Evolutionary conservation across 2,888 invertebrate species (phyloP).

Genomic region (Hypolimnas misippus): DNA sequence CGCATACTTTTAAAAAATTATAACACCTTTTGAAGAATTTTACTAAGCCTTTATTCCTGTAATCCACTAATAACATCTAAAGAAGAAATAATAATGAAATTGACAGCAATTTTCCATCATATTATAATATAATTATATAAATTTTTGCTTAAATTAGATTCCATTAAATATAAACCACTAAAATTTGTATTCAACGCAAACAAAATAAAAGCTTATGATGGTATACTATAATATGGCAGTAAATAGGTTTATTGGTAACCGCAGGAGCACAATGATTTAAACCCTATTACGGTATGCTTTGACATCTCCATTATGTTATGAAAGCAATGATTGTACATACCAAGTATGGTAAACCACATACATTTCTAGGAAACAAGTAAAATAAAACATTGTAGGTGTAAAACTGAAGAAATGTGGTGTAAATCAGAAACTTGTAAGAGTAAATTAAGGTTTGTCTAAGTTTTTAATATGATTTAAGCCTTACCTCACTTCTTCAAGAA

Average conservation of each 20-base stretch:
- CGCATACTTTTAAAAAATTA: too few relatives aligned
- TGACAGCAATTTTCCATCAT: too few relatives aligned
- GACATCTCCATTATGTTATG: not conserved
- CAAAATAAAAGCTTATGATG: not conserved
- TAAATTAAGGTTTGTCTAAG: too few relatives aligned
- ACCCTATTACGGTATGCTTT: slow-evolving; percentile 4
- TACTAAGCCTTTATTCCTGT: too few relatives aligned
- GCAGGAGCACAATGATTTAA: not conserved
- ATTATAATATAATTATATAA: too few relatives aligned
- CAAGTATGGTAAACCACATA: not conserved
- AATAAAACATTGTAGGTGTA: not conserved
- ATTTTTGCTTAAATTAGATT: not conserved
- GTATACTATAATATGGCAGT: not conserved
- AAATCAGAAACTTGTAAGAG: too few relatives aligned
- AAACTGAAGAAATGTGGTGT: too few relatives aligned
- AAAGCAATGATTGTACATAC: not conserved
- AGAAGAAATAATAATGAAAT: too few relatives aligned
- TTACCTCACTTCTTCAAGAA: too few relatives aligned
- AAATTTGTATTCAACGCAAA: not conserved
- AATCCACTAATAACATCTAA: too few relatives aligned
- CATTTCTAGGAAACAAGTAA: not conserved
- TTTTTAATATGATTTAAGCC: too few relatives aligned
- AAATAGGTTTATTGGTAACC: slow-evolving; percentile 8
- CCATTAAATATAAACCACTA: not conserved
- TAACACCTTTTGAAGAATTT: too few relatives aligned